These are phyloP conservation scores for Chrysolina haemoptera DNA, from an alignment of 2,888 invertebrate genomes.

Conservation along the genomic window DNA sequence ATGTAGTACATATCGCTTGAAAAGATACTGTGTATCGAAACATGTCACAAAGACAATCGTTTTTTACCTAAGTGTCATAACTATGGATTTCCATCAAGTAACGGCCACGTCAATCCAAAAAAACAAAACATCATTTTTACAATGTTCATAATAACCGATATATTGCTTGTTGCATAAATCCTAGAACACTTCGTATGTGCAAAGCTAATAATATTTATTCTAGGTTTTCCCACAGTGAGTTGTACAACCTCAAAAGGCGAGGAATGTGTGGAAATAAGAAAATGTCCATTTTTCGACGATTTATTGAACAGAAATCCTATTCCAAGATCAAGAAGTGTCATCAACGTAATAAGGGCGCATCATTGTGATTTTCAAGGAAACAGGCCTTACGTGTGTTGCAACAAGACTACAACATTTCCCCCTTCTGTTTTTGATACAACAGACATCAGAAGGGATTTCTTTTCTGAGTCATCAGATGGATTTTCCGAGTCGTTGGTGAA, in stretches of 20 bases:
- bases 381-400: conserved; percentile 74
- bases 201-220: neutral
- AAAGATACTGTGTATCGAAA: too few relatives aligned
- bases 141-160: too few relatives aligned
- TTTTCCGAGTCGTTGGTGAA: conserved; percentile 22
- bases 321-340: conserved; percentile 60
- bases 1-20: too few relatives aligned
- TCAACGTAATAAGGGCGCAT: conserved; percentile 56
- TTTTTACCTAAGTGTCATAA: too few relatives aligned
- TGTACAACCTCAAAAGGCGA: conserved; percentile 56
- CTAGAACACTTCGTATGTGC: too few relatives aligned
- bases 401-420: conserved; percentile 33
- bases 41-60: too few relatives aligned
- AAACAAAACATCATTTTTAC: too few relatives aligned
- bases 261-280: conserved; percentile 59
- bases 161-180: too few relatives aligned
- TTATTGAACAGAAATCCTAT: conserved; percentile 57
- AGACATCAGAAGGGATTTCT: conserved; percentile 22
- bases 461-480: conserved; percentile 6
- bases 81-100: too few relatives aligned
- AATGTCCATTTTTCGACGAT: conserved; percentile 62
- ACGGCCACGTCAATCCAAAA: too few relatives aligned
- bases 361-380: conserved; percentile 69
- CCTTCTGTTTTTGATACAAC: neutral
- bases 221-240: conserved; percentile 42